Percentiles rank a stretch among this genome's conserved stretches.
phyloP scores from a whole-genome alignment of 2,888 invertebrate species.

The Cryptophagus acutangulus region DNA sequence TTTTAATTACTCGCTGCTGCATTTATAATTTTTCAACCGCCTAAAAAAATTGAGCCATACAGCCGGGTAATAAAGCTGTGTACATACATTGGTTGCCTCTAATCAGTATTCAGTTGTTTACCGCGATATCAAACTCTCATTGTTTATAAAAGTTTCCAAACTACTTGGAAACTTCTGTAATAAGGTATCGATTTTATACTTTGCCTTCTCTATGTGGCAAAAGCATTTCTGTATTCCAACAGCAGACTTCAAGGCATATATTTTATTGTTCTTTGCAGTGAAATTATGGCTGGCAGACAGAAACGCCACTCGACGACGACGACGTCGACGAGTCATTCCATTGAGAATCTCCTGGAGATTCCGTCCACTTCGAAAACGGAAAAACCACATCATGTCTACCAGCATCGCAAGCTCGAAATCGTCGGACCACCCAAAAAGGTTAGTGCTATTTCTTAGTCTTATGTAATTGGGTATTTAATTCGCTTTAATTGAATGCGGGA shows the following conservation, averaged over 20 bases:
- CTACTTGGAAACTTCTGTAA: conserved; percentile 42
- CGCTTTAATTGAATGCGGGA: too few relatives aligned
- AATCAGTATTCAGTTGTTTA: conserved; percentile 44
- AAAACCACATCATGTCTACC: conserved; percentile 16
- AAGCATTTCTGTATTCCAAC: too few relatives aligned
- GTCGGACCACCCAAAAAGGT: conserved; percentile 49
- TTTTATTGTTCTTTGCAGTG: conserved; percentile 37
- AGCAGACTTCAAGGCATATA: conserved; percentile 31
- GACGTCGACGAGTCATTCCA: conserved; percentile 54
- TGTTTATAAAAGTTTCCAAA: conserved; percentile 44
- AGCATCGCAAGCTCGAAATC: conserved; percentile 25
- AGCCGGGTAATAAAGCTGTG: too few relatives aligned
- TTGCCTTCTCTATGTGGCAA: conserved; percentile 15
- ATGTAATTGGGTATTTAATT: too few relatives aligned
- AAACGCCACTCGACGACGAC: too few relatives aligned
- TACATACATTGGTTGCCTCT: conserved; percentile 27
- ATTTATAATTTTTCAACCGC: background rate
- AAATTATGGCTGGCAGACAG: conserved; percentile 41
- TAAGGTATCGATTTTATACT: conserved; percentile 44
- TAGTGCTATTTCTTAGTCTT: conserved; percentile 12
- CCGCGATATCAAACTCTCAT: conserved; percentile 42
- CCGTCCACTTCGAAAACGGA: conserved; percentile 44
- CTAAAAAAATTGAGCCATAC: too few relatives aligned
- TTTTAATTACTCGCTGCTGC: background rate
- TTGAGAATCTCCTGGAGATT: conserved; percentile 53